phyloP scores from a whole-genome alignment of 2,888 invertebrate genomes.

The Amphipoea lucens region DNA sequence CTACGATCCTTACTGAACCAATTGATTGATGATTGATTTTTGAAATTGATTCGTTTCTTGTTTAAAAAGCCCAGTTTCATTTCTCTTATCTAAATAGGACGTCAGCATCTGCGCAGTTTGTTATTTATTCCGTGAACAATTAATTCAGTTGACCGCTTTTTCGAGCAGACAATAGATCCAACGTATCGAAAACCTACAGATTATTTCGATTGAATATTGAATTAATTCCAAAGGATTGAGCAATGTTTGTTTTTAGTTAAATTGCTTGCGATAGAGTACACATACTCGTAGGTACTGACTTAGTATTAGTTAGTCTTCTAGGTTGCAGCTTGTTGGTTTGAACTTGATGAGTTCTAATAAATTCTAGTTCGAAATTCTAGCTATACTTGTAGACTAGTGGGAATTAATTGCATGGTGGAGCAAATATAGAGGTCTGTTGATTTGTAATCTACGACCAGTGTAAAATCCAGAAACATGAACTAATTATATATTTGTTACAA shows the following conservation, averaged over 20 bases:
- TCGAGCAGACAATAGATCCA: conserved; percentile 40
- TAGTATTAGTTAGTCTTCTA: neutral
- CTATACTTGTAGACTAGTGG: neutral
- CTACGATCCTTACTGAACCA: neutral
- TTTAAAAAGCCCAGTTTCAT: neutral
- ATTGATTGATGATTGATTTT: neutral
- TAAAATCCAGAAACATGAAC: neutral
- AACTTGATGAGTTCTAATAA: conserved; percentile 11
- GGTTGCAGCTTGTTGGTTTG: neutral
- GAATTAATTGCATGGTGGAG: neutral
- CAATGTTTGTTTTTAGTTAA: conserved; percentile 36
- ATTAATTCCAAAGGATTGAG: conserved; percentile 28
- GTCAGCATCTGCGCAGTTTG: conserved; percentile 35
- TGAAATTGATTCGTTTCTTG: neutral
- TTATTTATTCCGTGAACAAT: conserved; percentile 45
- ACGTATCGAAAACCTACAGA: conserved; percentile 53
- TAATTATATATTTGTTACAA: neutral
- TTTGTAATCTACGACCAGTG: neutral
- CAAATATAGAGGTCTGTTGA: neutral
- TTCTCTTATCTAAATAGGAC: conserved; percentile 6
- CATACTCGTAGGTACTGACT: neutral
- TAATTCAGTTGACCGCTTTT: conserved; percentile 31
- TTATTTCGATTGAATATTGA: conserved; percentile 24
- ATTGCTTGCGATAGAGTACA: neutral
- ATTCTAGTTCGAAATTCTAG: neutral